Base-by-base conservation (phyloP, 2,113 vertebrate species). In the Jaculus jaculus region DNA sequence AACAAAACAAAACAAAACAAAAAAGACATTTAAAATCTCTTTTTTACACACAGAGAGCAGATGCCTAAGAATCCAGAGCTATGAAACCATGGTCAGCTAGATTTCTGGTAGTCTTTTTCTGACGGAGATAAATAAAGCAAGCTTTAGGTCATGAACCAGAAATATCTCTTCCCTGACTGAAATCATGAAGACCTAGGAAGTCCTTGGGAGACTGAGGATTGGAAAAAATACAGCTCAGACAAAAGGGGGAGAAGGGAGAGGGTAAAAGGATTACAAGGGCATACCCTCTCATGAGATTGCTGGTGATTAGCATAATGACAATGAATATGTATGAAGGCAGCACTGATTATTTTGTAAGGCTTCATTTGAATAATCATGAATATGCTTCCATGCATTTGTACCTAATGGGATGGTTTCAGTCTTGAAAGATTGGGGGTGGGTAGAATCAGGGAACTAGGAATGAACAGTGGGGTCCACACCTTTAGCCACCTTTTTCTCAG, bases 321-420 rank as follows among this genome's bases (percentile, higher is more conserved):
- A 97, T 97, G 97, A 97, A 96, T 97, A 97, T 97, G 73, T 95
- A 97, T 96, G 93, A 96, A 61, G 92, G 82, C n/a, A 1, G 39
- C 0, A 0, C 82, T 95, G 96, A 93, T 93, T 95, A 91, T 95
- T 87, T 95, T 87, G 73, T 18, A 26, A 69, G 39, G 78, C 42
- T 58, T 95, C 85, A 92, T 96, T 94, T 97, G 94, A 96, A 97
- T 97, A 96, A 95, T 92, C 97, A 96, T 96, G 97, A 97, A 90
- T 96, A 93, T 93, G 95, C 96, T 92, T 96, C 92, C 94, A 71
- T 87, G 93, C 81, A 84, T 95, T 96, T 91, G 94, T 93, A 91
- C 83, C 95, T 95, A 94, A 96, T 96, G 61, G 83, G 51, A 47
- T 20, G 65, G 83, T 88, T 92, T 94, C 89, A n/a, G 84, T 54